Conservation (phyloP, 2,888 invertebrate genomes). For the Philereme vetulata region DNA sequence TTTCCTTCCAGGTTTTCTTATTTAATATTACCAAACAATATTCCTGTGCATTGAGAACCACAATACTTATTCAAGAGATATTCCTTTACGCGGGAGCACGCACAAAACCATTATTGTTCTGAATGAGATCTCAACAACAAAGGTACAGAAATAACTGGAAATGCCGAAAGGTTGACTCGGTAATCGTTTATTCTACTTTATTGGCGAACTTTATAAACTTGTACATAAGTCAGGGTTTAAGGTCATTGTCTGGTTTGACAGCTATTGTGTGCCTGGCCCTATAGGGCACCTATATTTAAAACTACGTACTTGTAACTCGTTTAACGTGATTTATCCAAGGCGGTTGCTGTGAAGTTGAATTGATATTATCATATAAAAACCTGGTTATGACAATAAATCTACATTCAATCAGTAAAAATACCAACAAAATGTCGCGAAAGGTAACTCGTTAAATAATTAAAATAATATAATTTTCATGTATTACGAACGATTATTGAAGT, state of each 20-base stretch:
- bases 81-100: conserved; percentile 12
- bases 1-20: neutral
- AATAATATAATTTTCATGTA: neutral
- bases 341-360: conserved; percentile 40
- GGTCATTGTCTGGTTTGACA: conserved; percentile 56
- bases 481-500: no score
- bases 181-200: conserved; percentile 35
- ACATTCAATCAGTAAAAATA: conserved; percentile 49
- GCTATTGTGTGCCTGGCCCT: conserved; percentile 18
- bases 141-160: conserved; percentile 22
- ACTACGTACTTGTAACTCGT: conserved; percentile 13
- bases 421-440: conserved; percentile 50
- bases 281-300: conserved; percentile 7
- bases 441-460: conserved; percentile 35
- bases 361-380: conserved; percentile 60
- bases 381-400: conserved; percentile 43
- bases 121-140: conserved; percentile 14
- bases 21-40: conserved; percentile 10
- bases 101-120: conserved; percentile 22
- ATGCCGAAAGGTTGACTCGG: conserved; percentile 37
- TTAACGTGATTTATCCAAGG: conserved; percentile 40
- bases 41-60: conserved; percentile 5
- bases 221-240: conserved; percentile 48
- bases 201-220: conserved; percentile 26
- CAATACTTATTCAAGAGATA: conserved; percentile 14